Evolutionary conservation across 2,888 invertebrate genomes (phyloP), one percentile per base, ranked within the genome.

Genomic region (Cordylochernes scorpioides): DNA sequence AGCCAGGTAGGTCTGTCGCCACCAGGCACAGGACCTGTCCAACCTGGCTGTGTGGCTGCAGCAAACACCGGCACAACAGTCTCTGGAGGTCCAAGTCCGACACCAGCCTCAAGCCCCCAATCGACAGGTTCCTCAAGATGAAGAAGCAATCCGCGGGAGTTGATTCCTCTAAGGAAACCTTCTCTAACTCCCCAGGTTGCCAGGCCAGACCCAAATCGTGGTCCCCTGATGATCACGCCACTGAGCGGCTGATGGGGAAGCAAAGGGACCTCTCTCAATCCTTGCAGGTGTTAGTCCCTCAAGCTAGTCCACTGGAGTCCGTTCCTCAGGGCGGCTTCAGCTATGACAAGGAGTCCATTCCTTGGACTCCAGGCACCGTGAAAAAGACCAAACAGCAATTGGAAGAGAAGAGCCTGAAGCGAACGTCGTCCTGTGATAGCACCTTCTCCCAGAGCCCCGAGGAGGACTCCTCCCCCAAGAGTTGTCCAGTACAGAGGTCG

Each of bases 31-130:
- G 2, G 21, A 21, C 10, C 12, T 21, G n/a, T 21, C 3, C 12
- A n/a, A n/a, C 12, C 12, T 21, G n/a, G 21, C 29, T 17, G 25
- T 35, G 2, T 8, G 15, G 19, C 29, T 28, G 15, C 42, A 86
- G 84, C 71, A 80, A 82, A 53, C 84, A 86, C 50, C 72, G 78
- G 46, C 80, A 84, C 49, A 80, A 50, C 36, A 44, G 73, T 53
- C 57, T 82, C 43, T 86, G 78, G 57, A 63, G 84, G 40, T 80
- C 82, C 32, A 82, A 84, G 58, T 86, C 84, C 35, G 82, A 82
- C 54, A 82, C 48, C 12, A 47, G 49, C 32, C 36, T 49, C 10
- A 44, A 45, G 26, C 35, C 33, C 12, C 32, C 35, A n/a, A 31
- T 32, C 3, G 19, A 25, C 12, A 12, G 14, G 19, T 32, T 33